A percentile compares a stretch with the other conserved stretches of the same genome.
Conservation (phyloP, 2,113 vertebrate genomes). For the Rhodinocichla rosea region DNA sequence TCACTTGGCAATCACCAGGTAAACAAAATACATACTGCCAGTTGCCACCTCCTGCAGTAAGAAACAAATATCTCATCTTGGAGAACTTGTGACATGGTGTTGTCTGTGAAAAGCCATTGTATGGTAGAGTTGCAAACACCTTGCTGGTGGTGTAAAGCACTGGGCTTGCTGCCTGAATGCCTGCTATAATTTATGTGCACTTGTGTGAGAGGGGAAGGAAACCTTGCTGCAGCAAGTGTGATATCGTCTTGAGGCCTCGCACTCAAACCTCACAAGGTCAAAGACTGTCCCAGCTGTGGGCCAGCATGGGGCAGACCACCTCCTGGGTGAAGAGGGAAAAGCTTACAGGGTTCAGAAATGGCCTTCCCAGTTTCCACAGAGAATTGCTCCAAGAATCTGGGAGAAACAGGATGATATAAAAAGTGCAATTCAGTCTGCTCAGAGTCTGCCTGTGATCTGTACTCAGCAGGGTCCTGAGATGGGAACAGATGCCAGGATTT, state of each 20-base stretch:
- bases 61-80: neutral
- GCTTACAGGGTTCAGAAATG: neutral
- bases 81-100: neutral
- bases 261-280: neutral
- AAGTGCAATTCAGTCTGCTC: accelerated
- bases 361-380: neutral
- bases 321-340: neutral
- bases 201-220: neutral
- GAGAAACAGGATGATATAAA: neutral
- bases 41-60: neutral
- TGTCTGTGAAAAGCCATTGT: neutral
- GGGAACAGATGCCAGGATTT: neutral
- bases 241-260: neutral
- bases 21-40: neutral
- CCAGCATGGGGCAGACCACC: accelerated
- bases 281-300: neutral
- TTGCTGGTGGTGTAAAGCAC: neutral
- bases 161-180: neutral
- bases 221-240: neutral
- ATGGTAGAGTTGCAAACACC: neutral
- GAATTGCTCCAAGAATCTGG: neutral
- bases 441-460: neutral
- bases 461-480: neutral
- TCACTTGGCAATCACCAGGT: neutral
- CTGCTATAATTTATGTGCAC: neutral